phyloP scores from a whole-genome alignment of 2,888 invertebrate species.

The Gastrophysa polygoni region DNA sequence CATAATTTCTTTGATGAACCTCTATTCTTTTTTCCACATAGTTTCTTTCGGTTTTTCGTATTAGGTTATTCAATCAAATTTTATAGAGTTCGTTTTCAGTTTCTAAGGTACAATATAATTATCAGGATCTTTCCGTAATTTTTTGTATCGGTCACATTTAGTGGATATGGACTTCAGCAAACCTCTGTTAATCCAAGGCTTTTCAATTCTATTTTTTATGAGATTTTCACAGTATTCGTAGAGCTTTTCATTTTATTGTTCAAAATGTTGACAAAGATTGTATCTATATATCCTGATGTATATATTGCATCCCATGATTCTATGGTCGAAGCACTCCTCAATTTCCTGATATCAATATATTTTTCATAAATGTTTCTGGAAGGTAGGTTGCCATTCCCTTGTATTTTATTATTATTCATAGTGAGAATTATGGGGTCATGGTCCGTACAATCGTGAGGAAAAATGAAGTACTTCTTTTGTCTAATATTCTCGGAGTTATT shows the following conservation, averaged over 20 bases:
- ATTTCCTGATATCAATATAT: not conserved
- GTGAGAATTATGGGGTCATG: not conserved
- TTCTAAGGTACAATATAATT: not conserved
- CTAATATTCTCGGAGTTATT: not conserved
- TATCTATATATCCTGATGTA: not conserved
- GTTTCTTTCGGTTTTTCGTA: not conserved
- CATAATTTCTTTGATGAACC: not conserved
- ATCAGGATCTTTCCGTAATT: not conserved
- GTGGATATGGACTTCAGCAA: not conserved
- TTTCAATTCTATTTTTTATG: not conserved
- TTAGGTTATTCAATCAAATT: not conserved
- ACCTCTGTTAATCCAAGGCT: constrained; percentile 2
- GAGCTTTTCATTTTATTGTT: not conserved
- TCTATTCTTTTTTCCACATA: not conserved
- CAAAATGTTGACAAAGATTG: not conserved
- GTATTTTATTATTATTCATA: not conserved
- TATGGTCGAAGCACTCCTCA: not conserved
- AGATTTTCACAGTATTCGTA: not conserved
- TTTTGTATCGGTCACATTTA: not conserved
- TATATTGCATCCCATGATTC: not conserved
- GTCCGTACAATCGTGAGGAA: not conserved
- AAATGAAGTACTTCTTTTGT: not conserved
- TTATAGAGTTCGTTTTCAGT: not conserved
- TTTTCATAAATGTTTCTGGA: not conserved
- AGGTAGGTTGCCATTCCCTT: not conserved